Conservation (phyloP, 2,797 vertebrate species). For the Scolopax rusticola region DNA sequence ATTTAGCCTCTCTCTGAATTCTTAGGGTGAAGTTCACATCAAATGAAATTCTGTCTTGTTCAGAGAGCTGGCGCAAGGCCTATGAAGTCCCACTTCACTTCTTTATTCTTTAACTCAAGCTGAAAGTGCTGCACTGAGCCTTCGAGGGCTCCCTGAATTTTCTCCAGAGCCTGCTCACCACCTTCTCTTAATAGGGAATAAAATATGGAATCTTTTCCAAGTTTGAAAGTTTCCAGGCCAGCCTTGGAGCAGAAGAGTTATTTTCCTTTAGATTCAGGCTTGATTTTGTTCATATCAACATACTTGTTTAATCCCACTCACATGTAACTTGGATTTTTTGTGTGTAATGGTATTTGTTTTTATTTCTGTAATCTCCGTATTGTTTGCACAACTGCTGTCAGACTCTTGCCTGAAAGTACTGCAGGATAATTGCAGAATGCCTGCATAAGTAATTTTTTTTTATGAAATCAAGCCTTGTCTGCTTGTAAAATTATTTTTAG, state of each 20-base stretch:
- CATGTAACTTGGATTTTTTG: constrained; percentile 72
- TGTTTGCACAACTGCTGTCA: constrained; percentile 83
- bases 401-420: constrained; percentile 79
- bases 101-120: not conserved
- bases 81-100: not conserved
- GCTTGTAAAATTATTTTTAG: constrained; percentile 82
- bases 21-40: not conserved
- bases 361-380: constrained; percentile 80
- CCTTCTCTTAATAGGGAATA: not conserved
- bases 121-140: not conserved
- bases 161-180: not conserved
- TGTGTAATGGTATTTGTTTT: constrained; percentile 81
- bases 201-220: not conserved
- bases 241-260: not conserved
- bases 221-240: not conserved
- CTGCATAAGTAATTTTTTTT: constrained; percentile 82
- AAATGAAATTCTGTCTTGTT: not conserved
- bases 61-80: not conserved
- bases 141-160: not conserved
- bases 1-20: not conserved
- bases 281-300: not conserved
- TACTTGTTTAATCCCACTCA: constrained; percentile 51
- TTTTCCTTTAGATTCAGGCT: not conserved
- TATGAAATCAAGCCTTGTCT: constrained; percentile 81
- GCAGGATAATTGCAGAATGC: constrained; percentile 81